Evolutionary conservation across 1,140 invertebrate species (phyloP), one percentile per base, ranked within the genome.

Genomic region (Elysia chlorotica): DNA sequence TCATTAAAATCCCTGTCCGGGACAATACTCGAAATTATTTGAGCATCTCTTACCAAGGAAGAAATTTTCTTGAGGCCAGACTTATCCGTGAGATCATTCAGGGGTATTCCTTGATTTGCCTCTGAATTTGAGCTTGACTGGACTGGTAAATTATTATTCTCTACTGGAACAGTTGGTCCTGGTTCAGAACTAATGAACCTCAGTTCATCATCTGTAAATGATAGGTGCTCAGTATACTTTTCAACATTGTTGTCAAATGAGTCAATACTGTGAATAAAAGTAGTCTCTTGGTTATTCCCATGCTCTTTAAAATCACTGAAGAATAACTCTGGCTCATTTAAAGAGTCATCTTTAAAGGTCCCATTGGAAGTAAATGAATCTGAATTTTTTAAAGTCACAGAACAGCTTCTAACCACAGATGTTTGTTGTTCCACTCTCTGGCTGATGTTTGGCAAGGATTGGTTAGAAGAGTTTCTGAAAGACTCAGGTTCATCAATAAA

Each of bases 41-140:
- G 65, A 25, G 81, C 80, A 79, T 85, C 83, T 65, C 65, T 62
- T 5, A 78, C 31, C 17, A 83, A 54, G 19, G 83, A 85, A 25
- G 77, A 2, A 17, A 21, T 25, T 59, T 59, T 48, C 41, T 48
- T 48, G 10, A 48, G 10, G n/a, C n/a, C 41, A n/a, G n/a, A n/a
- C n/a, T n/a, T n/a, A n/a, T n/a, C n/a, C n/a, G n/a, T n/a, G n/a
- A n/a, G n/a, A n/a, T n/a, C n/a, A n/a, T n/a, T n/a, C n/a, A n/a
- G n/a, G n/a, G n/a, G n/a, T n/a, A n/a, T n/a, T n/a, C n/a, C n/a
- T n/a, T n/a, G n/a, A n/a, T n/a, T n/a, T n/a, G n/a, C n/a, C n/a
- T n/a, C n/a, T n/a, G n/a, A n/a, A n/a, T n/a, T n/a, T n/a, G n/a
- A n/a, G n/a, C n/a, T n/a, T n/a, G n/a, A n/a, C n/a, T n/a, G n/a